Conservation (phyloP, 2,888 invertebrate genomes). For the Caenorhabditis japonica region DNA sequence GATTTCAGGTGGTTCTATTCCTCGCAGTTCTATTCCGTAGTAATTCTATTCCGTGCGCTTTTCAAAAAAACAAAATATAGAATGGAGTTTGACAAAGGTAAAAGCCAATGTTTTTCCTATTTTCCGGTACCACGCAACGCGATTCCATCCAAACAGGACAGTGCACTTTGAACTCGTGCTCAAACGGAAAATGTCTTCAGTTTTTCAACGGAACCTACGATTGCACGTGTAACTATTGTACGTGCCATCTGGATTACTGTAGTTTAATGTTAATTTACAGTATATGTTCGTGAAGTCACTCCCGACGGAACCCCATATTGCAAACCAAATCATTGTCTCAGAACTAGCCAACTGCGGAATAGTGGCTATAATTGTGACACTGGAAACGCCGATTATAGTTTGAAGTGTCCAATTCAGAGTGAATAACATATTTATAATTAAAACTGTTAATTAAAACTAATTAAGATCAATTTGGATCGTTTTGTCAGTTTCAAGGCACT, state of each 20-base stretch:
- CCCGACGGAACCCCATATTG: conserved; percentile 7
- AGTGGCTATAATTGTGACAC: conserved; percentile 27
- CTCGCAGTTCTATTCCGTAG: too few species aligned
- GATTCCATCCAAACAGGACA: neutral
- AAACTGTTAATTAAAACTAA: neutral
- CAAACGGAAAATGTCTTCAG: conserved; percentile 25
- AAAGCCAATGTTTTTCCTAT: too few species aligned
- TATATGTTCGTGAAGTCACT: conserved; percentile 4
- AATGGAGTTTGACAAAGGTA: too few species aligned
- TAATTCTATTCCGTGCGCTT: too few species aligned
- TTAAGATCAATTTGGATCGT: conserved; percentile 9
- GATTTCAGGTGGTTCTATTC: too few species aligned
- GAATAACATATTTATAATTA: neutral
- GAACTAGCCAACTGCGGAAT: conserved; percentile 10
- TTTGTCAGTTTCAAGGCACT: conserved; percentile 23
- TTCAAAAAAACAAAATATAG: too few species aligned
- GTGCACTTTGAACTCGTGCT: conserved; percentile 25
- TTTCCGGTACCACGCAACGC: conserved; percentile 14
- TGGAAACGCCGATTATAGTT: neutral
- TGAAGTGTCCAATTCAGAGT: neutral
- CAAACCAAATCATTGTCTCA: conserved; percentile 31
- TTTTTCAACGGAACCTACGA: conserved; percentile 1
- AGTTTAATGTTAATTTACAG: conserved; percentile 12
- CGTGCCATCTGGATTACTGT: conserved; percentile 1
- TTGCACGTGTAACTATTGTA: conserved; percentile 32